phyloP scores from a whole-genome alignment of 2,113 vertebrate species.

The Grammomys surdaster region DNA sequence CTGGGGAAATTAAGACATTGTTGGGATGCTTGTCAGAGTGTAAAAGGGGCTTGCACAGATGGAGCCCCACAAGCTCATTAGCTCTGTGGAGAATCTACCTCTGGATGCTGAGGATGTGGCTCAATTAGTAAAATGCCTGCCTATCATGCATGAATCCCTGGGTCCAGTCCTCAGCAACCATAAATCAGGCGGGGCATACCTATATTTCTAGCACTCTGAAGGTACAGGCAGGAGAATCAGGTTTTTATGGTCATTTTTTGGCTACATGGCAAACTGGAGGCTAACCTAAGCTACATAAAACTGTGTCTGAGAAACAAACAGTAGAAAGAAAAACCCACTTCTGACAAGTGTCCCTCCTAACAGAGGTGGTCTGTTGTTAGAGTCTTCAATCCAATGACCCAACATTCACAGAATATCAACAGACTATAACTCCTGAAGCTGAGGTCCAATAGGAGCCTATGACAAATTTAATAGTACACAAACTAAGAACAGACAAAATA shows the following conservation, averaged over 20 bases:
- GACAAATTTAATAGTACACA: background rate
- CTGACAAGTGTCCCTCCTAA: no score
- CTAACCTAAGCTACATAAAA: background rate
- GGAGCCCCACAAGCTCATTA: background rate
- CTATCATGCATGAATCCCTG: background rate
- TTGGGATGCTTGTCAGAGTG: background rate
- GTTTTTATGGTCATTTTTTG: background rate
- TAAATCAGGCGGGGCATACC: background rate
- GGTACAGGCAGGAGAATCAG: background rate
- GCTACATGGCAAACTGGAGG: background rate
- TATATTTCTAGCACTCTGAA: background rate
- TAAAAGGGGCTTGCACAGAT: no score
- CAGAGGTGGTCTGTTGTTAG: background rate
- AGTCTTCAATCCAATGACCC: background rate
- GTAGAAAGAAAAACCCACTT: background rate
- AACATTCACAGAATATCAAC: background rate
- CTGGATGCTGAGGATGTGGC: no score
- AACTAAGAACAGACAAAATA: background rate
- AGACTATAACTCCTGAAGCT: background rate
- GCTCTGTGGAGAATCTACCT: background rate
- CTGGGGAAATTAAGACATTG: background rate
- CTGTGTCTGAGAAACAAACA: background rate
- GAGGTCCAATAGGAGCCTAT: background rate
- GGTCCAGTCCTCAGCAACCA: background rate
- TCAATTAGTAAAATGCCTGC: background rate